phyloP scores from a whole-genome alignment of 2,888 invertebrate genomes.

The Andrena marginata region DNA sequence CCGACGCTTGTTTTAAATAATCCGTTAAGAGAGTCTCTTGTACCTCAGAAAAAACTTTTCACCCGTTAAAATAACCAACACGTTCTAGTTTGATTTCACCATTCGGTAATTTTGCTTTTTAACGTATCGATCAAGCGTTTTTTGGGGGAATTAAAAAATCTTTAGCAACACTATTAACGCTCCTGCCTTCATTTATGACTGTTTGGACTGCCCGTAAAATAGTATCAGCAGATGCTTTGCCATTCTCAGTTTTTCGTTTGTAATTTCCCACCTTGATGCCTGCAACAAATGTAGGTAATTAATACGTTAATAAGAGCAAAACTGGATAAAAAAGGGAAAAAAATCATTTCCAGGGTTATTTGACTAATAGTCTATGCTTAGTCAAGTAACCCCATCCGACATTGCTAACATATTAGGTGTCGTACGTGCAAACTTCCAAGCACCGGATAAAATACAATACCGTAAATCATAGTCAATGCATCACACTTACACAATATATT shows the following conservation, averaged over 20 bases:
- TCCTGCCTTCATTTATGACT: neutral
- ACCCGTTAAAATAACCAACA: slow-evolving; percentile 4
- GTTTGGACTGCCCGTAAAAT: neutral
- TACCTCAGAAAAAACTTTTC: neutral
- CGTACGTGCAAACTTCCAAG: neutral
- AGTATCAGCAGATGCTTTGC: neutral
- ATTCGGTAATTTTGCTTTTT: neutral
- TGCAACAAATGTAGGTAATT: neutral
- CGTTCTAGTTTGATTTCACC: neutral
- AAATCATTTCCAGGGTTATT: neutral
- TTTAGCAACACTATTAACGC: neutral
- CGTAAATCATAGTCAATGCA: neutral
- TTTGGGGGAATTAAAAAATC: neutral
- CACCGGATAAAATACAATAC: neutral
- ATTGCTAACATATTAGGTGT: too few relatives aligned
- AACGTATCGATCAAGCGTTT: slow-evolving; percentile 1
- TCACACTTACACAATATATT: too few relatives aligned
- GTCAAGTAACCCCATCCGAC: neutral
- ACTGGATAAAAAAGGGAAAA: neutral
- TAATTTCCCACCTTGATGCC: neutral
- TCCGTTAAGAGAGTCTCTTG: too few relatives aligned
- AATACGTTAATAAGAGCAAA: neutral
- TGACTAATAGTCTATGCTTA: neutral
- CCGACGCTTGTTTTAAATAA: too few relatives aligned
- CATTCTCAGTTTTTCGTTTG: neutral